Evolutionary conservation across 2,113 vertebrate species (phyloP).

Genomic region (Neotoma lepida): DNA sequence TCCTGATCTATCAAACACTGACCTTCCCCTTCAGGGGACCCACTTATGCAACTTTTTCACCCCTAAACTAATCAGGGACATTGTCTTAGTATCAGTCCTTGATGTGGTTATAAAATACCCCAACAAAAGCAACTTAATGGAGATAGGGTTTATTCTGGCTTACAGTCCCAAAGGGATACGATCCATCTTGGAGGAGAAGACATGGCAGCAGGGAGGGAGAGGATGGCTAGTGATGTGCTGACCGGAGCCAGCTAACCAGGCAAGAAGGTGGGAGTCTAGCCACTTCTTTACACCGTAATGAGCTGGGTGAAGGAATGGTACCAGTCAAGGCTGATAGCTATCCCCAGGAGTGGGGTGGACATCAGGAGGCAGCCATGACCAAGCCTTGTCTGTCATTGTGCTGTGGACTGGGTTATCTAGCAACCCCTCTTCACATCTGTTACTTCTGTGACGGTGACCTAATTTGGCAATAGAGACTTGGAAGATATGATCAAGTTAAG

Average conservation of each 20-base stretch:
- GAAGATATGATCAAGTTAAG: not conserved
- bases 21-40: not conserved
- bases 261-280: not conserved
- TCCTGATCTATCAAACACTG: not conserved
- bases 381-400: fast-evolving
- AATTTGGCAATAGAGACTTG: not conserved
- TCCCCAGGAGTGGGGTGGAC: not conserved
- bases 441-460: not conserved
- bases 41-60: not conserved
- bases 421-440: not conserved
- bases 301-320: fast-evolving
- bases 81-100: not conserved
- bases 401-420: not conserved
- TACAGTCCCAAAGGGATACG: not conserved
- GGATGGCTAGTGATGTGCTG: not conserved
- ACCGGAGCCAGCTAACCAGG: not conserved
- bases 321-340: not conserved
- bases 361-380: not conserved
- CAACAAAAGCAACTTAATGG: not conserved
- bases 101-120: not conserved
- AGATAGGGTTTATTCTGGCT: not conserved
- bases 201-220: not conserved
- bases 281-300: not conserved
- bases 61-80: not conserved
- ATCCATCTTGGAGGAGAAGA: not conserved